Conservation (phyloP, 2,888 invertebrate genomes). For the Nemapogon koenigi region DNA sequence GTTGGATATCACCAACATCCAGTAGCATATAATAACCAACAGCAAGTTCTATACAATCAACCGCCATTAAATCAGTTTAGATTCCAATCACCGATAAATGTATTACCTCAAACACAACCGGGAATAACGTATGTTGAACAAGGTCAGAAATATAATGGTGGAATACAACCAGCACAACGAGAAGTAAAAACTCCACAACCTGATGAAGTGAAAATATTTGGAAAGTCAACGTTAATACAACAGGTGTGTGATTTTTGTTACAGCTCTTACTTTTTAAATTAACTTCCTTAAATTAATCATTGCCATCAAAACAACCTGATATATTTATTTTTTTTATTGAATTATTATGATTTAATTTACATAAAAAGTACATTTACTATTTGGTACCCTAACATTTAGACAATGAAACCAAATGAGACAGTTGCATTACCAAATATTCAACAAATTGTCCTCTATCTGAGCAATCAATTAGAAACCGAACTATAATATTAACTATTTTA, state of each 20-base stretch:
- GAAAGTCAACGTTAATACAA: conserved; percentile 1
- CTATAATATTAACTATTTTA: conserved; percentile 5
- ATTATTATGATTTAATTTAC: too few relatives aligned
- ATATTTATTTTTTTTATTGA: too few relatives aligned
- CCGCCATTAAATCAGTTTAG: conserved; percentile 10
- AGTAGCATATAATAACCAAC: conserved; percentile 10
- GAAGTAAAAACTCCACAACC: conserved; percentile 20
- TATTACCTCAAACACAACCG: conserved; percentile 16
- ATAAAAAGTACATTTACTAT: too few relatives aligned
- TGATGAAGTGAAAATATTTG: conserved; percentile 7
- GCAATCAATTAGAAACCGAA: conserved; percentile 11
- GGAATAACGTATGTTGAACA: conserved; percentile 15
- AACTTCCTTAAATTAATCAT: too few relatives aligned
- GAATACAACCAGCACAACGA: conserved; percentile 15
- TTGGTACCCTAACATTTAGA: not conserved
- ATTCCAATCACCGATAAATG: conserved; percentile 12
- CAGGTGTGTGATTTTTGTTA: too few relatives aligned
- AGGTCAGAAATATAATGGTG: not conserved
- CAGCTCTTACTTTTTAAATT: too few relatives aligned
- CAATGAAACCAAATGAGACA: not conserved
- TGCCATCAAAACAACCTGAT: too few relatives aligned
- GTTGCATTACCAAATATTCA: not conserved
- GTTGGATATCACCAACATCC: conserved; percentile 10
- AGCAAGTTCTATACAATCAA: conserved; percentile 13
- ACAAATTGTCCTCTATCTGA: not conserved